A percentile compares a stretch with the other conserved stretches of the same genome.
Evolutionary conservation across 2,113 vertebrate species (phyloP).

Genomic region (Oceanodroma tethys): DNA sequence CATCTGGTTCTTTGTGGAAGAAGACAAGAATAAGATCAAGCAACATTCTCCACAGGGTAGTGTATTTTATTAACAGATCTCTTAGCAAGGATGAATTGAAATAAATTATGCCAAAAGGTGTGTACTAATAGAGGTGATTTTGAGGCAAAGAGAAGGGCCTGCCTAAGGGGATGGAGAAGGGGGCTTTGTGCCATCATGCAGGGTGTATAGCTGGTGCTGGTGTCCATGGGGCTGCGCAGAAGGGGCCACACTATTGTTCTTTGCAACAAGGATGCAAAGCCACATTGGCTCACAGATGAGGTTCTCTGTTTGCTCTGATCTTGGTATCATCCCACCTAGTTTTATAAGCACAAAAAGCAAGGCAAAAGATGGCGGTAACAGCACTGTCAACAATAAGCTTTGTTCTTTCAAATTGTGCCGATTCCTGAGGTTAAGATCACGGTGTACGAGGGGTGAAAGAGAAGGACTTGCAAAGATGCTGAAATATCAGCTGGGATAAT

Average conservation of each 20-base stretch:
- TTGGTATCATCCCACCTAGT: too few relatives aligned
- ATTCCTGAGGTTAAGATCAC: not conserved
- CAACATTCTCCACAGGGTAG: not conserved
- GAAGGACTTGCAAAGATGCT: not conserved
- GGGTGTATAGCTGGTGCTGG: too few relatives aligned
- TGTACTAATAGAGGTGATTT: not conserved
- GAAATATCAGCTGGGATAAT: not conserved
- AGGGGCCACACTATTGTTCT: not conserved
- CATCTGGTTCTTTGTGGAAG: not conserved
- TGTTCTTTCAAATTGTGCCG: not conserved
- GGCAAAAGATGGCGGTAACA: not conserved
- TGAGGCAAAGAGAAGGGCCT: not conserved
- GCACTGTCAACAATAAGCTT: not conserved
- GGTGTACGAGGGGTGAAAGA: not conserved
- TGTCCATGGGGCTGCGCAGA: fast-evolving
- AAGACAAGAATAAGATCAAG: not conserved
- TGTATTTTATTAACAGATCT: not conserved
- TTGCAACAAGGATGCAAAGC: not conserved
- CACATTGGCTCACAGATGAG: not conserved
- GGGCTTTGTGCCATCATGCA: fast-evolving
- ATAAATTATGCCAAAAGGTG: not conserved
- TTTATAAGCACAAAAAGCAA: not conserved
- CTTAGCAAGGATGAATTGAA: not conserved
- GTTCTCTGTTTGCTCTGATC: not conserved
- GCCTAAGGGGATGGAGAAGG: not conserved